Conservation (phyloP, 1,140 invertebrate species). For the Araneus ventricosus region DNA sequence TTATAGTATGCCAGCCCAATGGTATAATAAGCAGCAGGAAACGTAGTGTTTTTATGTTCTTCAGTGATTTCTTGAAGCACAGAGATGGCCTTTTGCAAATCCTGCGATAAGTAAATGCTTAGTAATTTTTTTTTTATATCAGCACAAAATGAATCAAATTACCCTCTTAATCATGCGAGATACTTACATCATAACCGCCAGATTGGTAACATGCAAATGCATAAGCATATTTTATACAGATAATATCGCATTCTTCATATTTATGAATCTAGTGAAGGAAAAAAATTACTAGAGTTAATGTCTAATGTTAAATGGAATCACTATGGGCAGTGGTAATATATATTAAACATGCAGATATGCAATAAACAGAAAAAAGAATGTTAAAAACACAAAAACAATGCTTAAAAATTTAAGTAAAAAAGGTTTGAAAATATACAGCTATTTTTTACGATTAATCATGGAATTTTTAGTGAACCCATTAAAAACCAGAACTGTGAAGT, state of each 20-base stretch:
- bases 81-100: constrained; percentile 37
- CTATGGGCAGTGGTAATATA: no score
- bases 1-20: constrained; percentile 22
- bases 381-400: no score
- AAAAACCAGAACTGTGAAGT: no score
- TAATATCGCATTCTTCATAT: constrained; percentile 55
- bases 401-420: no score
- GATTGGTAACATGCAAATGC: constrained; percentile 54
- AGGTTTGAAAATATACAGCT: no score
- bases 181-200: constrained; percentile 60
- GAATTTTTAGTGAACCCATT: no score
- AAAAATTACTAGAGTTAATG: background rate
- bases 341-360: no score
- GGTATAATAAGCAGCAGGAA: constrained; percentile 57
- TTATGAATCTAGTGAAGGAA: constrained; percentile 49
- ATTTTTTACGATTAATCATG: no score
- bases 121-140: background rate
- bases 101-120: constrained; percentile 13
- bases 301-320: background rate
- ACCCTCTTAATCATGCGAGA: background rate
- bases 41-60: background rate
- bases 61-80: constrained; percentile 47
- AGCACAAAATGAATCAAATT: background rate
- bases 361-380: no score
- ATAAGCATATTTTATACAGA: constrained; percentile 67